A percentile compares a stretch with the other conserved stretches of the same genome.
phyloP scores from a whole-genome alignment of 2,888 invertebrate species.

The Drosophila pseudotakahashii region DNA sequence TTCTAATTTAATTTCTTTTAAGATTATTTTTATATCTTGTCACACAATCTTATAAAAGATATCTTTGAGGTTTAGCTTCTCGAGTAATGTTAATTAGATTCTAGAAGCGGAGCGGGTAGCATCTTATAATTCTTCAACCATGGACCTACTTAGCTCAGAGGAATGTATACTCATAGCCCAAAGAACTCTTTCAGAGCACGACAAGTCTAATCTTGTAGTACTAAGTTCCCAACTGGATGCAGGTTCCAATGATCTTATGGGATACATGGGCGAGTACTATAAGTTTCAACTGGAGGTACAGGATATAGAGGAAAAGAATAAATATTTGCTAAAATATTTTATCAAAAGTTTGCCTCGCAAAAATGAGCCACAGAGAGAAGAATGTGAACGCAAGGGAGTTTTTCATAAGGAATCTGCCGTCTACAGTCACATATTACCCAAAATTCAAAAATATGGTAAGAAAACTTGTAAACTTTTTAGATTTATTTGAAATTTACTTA shows the following conservation, averaged over 20 bases:
- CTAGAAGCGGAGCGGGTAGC: neutral
- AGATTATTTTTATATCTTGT: neutral
- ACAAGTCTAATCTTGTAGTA: conserved; percentile 47
- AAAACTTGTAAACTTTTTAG: neutral
- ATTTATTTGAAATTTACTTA: too few species aligned
- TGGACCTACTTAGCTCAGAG: conserved; percentile 53
- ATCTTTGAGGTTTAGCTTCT: neutral
- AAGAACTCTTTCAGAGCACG: conserved; percentile 53
- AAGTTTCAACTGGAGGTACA: conserved; percentile 59
- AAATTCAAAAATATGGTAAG: conserved; percentile 75
- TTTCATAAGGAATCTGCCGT: conserved; percentile 74
- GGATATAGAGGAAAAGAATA: neutral
- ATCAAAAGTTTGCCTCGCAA: conserved; percentile 76
- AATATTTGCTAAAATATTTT: conserved; percentile 64
- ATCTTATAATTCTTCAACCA: neutral
- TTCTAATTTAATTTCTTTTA: neutral
- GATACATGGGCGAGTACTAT: conserved; percentile 83
- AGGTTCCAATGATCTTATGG: conserved; percentile 70
- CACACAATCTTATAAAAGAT: neutral
- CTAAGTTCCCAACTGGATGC: conserved; percentile 49
- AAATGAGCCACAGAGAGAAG: conserved; percentile 68
- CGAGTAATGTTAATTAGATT: neutral
- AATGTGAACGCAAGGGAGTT: conserved; percentile 76
- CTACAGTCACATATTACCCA: conserved; percentile 72
- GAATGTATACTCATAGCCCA: conserved; percentile 71